Evolutionary conservation across 2,797 vertebrate species (phyloP), one percentile per base, ranked within the genome.

Genomic region (Malacoraja senta): DNA sequence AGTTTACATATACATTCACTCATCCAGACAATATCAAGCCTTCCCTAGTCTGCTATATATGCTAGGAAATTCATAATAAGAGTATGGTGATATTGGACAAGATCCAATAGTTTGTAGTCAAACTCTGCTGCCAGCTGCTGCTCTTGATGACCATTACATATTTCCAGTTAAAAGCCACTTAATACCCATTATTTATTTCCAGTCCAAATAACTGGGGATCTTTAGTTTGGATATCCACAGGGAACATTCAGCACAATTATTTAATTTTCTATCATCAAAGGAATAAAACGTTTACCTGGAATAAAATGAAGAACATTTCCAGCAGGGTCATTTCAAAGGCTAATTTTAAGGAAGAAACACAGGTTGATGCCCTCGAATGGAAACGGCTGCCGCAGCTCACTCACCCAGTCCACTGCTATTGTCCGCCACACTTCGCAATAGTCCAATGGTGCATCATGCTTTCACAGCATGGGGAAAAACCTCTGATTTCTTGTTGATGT

Each of bases 341-440:
- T 38, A 74, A 53, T 72, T 74, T 91, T 72, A 91, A 65, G 32
- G 32, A 38, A 71, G 35, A 71, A 38, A 35, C 19, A 12, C 38
- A 91, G 93, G 95, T 95, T 94, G 94, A 94, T 94, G 94, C 94
- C 95, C 94, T 96, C 96, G 95, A 96, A 95, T 93, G 93, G 95
- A 94, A 95, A 93, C 79, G 94, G 53, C 93, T 94, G 94, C 94
- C 95, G 95, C 94, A 95, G 94, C 93, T 94, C 94, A 94, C 94
- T 93, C 44, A 93, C 95, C 93, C 95, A 93, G 92, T 88, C 78
- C 35, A 65, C 94, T 95, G 94, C 93, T 24, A 29, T 1, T 13
- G 79, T 94, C 94, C 32, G 1, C 74, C 93, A 94, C 93, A 93
- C 93, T 94, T 95, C 93, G 92, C 93, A 53, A 53, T 53, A 53